These are phyloP conservation scores for Cyanoramphus novaezelandiae DNA, from an alignment of 2,113 vertebrate genomes.

Conservation along the genomic window DNA sequence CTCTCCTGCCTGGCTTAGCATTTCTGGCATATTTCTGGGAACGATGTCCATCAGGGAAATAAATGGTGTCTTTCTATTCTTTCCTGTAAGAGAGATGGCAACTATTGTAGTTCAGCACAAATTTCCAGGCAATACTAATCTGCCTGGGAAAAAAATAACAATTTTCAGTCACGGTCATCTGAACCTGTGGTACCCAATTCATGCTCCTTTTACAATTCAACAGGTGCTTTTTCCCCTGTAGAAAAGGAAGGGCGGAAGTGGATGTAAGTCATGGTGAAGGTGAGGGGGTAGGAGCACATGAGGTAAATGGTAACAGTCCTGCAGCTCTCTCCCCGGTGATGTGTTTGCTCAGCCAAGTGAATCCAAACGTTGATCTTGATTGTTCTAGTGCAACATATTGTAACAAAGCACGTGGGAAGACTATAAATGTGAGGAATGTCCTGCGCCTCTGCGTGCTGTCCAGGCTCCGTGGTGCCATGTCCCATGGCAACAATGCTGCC, in stretches of 20 bases:
- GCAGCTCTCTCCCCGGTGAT: background rate
- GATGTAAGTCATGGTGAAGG: background rate
- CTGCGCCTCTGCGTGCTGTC: background rate
- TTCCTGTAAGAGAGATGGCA: background rate
- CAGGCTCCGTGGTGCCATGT: background rate
- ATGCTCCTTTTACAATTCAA: background rate
- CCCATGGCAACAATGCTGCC: slow-evolving; percentile 41
- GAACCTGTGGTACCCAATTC: background rate
- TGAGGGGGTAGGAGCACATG: background rate
- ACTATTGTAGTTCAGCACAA: background rate
- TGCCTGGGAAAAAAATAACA: background rate
- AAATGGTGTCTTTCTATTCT: background rate
- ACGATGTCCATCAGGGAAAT: background rate
- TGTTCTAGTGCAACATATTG: background rate
- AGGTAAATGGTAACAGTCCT: background rate
- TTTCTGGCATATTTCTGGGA: slow-evolving; percentile 8
- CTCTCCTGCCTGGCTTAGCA: background rate
- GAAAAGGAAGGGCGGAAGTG: background rate
- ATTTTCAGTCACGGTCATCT: background rate
- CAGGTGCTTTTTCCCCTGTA: background rate
- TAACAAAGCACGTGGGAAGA: slow-evolving; percentile 1
- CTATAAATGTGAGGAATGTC: slow-evolving; percentile 29
- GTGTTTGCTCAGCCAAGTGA: background rate
- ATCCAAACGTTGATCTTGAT: background rate
- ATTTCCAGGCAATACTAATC: background rate